phyloP scores from a whole-genome alignment of 2,113 vertebrate species.

The Cephalophus harveyi region DNA sequence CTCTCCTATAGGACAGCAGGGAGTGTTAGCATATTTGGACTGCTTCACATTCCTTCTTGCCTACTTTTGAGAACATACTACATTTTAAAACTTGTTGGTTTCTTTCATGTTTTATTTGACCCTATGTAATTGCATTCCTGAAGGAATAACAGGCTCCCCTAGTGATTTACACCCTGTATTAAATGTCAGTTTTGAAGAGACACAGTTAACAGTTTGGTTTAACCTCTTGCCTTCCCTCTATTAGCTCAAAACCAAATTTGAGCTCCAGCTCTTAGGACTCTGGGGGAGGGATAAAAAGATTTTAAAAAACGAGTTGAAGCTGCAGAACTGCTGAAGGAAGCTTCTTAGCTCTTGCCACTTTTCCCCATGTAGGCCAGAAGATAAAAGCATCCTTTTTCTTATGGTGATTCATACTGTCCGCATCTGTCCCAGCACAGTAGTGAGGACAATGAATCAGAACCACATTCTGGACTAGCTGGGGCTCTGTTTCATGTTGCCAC shows the following conservation, averaged over 20 bases:
- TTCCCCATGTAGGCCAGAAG: constrained; percentile 7
- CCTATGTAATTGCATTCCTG: constrained; percentile 99
- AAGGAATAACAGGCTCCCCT: constrained; percentile 93
- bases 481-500: constrained; percentile 31
- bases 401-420: neutral
- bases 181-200: constrained; percentile 95
- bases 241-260: constrained; percentile 80
- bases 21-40: constrained; percentile 98
- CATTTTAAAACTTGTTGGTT: constrained; percentile 98
- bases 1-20: constrained; percentile 83
- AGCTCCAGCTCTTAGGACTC: constrained; percentile 61
- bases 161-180: constrained; percentile 97
- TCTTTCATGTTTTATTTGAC: constrained; percentile 99
- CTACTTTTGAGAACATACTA: constrained; percentile 92
- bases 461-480: neutral
- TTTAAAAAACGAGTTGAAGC: constrained; percentile 44
- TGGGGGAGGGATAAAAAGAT: neutral
- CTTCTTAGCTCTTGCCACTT: neutral
- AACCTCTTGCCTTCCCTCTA: constrained; percentile 86
- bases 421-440: constrained; percentile 22
- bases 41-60: constrained; percentile 97
- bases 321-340: neutral
- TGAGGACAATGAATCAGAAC: constrained; percentile 59
- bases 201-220: constrained; percentile 91
- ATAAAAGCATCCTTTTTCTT: constrained; percentile 59